These are phyloP conservation scores for Sciurus carolinensis DNA, from an alignment of 2,797 vertebrate genomes.

Conservation along the genomic window DNA sequence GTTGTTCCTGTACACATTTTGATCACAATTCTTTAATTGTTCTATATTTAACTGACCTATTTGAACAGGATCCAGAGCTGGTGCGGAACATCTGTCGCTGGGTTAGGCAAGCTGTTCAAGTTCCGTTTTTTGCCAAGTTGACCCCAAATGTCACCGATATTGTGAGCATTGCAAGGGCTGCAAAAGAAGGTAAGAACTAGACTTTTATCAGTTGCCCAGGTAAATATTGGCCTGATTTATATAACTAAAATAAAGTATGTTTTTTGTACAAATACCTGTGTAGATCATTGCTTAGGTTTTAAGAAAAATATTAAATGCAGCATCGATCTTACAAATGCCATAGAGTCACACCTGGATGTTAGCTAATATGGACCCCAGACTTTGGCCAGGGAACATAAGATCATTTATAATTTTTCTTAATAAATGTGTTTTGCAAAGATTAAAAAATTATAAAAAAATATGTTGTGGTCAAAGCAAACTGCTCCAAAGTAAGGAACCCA, in stretches of 20 bases:
- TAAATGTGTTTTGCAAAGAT: background rate
- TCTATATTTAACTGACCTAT: slow-evolving; percentile 90
- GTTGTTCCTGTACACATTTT: slow-evolving; percentile 83
- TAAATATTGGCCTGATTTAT: slow-evolving; percentile 2
- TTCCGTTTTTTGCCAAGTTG: slow-evolving; percentile 98
- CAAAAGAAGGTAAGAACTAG: slow-evolving; percentile 93
- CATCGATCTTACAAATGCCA: background rate
- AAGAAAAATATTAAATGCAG: background rate
- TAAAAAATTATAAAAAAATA: background rate
- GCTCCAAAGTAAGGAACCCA: background rate
- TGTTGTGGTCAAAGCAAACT: background rate
- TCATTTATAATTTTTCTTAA: background rate
- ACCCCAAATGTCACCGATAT: slow-evolving; percentile 96
- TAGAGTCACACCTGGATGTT: background rate
- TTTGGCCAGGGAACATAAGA: background rate
- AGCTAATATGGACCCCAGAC: background rate
- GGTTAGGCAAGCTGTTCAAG: slow-evolving; percentile 94
- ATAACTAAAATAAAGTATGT: background rate
- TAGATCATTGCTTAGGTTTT: background rate
- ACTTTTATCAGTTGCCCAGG: slow-evolving; percentile 30
- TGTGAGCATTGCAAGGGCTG: slow-evolving; percentile 95
- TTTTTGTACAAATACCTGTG: background rate
- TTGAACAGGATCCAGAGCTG: slow-evolving; percentile 96
- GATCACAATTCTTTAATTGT: slow-evolving; percentile 90
- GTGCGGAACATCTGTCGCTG: slow-evolving; percentile 98